These are phyloP conservation scores for Xerus inauris DNA, from an alignment of 2,113 vertebrate genomes.

Conservation along the genomic window DNA sequence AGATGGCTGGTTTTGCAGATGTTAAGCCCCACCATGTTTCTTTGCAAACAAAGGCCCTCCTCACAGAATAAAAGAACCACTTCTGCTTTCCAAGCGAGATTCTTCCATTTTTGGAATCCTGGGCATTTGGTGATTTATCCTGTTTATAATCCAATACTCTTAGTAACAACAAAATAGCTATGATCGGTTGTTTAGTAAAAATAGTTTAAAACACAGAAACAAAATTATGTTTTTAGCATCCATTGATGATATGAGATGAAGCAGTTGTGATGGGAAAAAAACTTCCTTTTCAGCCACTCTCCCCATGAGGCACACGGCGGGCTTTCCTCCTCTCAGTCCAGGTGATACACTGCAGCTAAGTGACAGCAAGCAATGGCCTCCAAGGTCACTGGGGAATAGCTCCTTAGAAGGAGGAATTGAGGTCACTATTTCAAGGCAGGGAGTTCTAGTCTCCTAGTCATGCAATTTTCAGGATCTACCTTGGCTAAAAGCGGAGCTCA, in stretches of 20 bases:
- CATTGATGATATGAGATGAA: neutral
- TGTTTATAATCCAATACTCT: slow-evolving; percentile 34
- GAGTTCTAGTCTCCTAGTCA: neutral
- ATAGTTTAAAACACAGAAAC: slow-evolving; percentile 20
- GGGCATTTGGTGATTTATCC: neutral
- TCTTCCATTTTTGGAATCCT: slow-evolving; percentile 43
- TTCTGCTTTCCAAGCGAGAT: slow-evolving; percentile 37
- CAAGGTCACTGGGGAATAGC: neutral
- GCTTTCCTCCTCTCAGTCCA: neutral
- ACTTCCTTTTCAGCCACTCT: neutral
- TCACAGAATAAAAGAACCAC: slow-evolving; percentile 26
- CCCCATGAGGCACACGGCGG: neutral
- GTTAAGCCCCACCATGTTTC: neutral
- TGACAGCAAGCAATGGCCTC: neutral
- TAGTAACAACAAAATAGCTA: slow-evolving; percentile 5
- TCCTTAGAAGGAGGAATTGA: neutral
- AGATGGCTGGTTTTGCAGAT: neutral
- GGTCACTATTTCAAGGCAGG: neutral
- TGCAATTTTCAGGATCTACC: neutral
- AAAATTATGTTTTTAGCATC: neutral
- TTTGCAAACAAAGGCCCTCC: slow-evolving; percentile 18
- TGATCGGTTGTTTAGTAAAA: slow-evolving; percentile 32
- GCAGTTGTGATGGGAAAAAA: neutral
- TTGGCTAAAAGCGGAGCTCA: neutral
- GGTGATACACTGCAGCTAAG: too few relatives aligned